Evolutionary conservation across 2,797 vertebrate genomes (phyloP).

Genomic region (Squalus acanthias): DNA sequence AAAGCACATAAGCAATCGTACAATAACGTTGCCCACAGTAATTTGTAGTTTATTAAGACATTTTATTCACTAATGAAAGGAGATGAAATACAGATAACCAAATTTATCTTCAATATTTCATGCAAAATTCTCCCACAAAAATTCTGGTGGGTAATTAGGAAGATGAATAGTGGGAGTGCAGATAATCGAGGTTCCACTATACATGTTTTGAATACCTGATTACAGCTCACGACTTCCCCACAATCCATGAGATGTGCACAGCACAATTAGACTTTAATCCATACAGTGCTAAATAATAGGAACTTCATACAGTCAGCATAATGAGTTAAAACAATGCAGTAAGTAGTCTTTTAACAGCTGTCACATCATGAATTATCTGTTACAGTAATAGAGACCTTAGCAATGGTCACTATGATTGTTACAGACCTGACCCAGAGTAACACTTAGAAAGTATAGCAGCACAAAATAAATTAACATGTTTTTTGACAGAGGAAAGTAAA

Average conservation of each 20-base stretch:
- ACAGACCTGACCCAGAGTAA: background rate
- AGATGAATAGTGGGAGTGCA: background rate
- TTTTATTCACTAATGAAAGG: background rate
- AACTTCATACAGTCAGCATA: background rate
- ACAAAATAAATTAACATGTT: background rate
- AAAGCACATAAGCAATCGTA: background rate
- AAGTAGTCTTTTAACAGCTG: background rate
- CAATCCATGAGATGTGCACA: background rate
- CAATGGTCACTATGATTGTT: background rate
- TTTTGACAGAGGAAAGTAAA: background rate
- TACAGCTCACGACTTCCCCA: background rate
- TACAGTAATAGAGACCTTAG: background rate
- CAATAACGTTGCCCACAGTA: background rate
- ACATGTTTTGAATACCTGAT: background rate
- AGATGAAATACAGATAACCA: background rate
- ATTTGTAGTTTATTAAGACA: background rate
- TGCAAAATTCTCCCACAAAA: background rate
- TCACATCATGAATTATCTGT: background rate
- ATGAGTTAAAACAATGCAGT: background rate
- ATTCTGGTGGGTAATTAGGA: background rate
- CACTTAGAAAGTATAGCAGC: background rate
- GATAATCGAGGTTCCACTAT: background rate
- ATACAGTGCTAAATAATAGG: background rate
- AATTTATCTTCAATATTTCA: background rate
- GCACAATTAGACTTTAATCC: background rate